Evolutionary conservation across 2,113 vertebrate species (phyloP).

Genomic region (Speoplatyrhinus poulsoni): DNA sequence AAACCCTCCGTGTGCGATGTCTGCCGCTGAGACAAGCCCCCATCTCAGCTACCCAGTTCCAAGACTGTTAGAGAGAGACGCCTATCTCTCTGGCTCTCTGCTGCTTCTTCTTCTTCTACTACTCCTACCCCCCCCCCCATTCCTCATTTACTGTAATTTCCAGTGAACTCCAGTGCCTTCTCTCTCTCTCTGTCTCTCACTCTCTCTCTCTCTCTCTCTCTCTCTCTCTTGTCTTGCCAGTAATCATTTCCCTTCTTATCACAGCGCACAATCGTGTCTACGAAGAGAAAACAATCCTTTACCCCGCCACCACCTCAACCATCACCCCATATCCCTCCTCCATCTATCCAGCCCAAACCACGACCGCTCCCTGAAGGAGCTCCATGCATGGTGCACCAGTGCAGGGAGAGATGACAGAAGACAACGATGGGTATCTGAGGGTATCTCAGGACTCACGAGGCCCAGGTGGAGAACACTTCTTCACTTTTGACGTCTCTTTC

Average conservation of each 20-base stretch:
- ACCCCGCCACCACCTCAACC: background rate
- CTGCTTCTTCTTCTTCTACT: background rate
- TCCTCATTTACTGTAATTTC: background rate
- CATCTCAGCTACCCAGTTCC: too few species aligned
- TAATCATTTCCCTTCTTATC: constrained; percentile 14
- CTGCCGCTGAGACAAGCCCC: too few species aligned
- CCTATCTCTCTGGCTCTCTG: background rate
- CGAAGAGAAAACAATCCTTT: constrained; percentile 7
- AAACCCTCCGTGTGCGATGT: too few species aligned
- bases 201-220: background rate
- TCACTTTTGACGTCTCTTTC: constrained; percentile 28
- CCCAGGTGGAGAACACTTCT: constrained; percentile 27
- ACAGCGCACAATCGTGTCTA: constrained; percentile 23
- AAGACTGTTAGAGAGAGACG: too few species aligned
- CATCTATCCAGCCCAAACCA: constrained; percentile 29
- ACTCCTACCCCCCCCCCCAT: background rate
- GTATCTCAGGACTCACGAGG: background rate
- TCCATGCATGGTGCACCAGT: background rate
- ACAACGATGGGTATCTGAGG: constrained; percentile 4
- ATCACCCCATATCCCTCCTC: background rate
- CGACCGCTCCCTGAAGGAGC: constrained; percentile 7
- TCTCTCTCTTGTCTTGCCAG: background rate
- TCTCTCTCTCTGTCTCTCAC: background rate
- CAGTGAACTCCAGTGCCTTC: background rate
- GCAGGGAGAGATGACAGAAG: constrained; percentile 30